Conservation (phyloP, 2,113 vertebrate species). For the Dromas ardeola region DNA sequence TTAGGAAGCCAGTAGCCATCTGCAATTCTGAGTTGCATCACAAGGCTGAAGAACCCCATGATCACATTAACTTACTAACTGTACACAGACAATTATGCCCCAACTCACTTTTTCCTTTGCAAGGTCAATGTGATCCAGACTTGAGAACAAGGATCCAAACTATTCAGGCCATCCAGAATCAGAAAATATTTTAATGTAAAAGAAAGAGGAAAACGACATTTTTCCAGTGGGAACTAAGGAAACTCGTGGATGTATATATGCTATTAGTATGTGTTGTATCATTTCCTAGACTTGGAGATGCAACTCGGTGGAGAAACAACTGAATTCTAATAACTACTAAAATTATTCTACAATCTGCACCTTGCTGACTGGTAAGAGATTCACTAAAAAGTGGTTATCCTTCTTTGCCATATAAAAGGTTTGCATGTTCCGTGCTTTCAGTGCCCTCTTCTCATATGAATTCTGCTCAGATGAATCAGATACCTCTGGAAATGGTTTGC, state of each 20-base stretch:
- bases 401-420: background rate
- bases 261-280: background rate
- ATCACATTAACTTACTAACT: background rate
- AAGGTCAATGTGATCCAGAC: background rate
- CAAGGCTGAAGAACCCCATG: rapidly evolving
- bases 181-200: background rate
- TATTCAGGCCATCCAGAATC: background rate
- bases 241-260: background rate
- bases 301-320: background rate
- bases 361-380: background rate
- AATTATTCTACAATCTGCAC: background rate
- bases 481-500: background rate
- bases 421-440: background rate
- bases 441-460: background rate
- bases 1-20: background rate
- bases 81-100: background rate
- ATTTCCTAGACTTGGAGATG: background rate
- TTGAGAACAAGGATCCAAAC: background rate
- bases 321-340: background rate
- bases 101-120: background rate
- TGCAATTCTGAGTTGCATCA: background rate
- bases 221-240: background rate
- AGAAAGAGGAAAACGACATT: background rate
- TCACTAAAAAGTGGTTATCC: background rate
- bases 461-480: background rate